A percentile compares a stretch with the other conserved stretches of the same genome.
phyloP scores from a whole-genome alignment of 1,140 invertebrate species.

The Homarus americanus region DNA sequence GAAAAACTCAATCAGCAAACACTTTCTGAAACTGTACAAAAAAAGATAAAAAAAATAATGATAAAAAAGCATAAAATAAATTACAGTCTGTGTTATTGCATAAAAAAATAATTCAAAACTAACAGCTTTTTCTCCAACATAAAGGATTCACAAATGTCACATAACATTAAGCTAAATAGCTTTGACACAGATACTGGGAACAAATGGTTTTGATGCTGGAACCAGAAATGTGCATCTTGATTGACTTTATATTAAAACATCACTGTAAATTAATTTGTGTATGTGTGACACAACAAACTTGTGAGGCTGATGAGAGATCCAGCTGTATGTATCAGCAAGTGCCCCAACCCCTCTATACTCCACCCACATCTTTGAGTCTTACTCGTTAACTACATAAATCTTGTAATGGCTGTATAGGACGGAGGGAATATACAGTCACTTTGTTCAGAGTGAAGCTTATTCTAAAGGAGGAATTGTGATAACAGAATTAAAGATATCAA shows the following conservation, averaged over 20 bases:
- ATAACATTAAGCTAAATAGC: slow-evolving; percentile 13
- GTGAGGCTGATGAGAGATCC: slow-evolving; percentile 13
- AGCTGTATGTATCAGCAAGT: slow-evolving; percentile 8
- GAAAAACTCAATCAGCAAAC: neutral
- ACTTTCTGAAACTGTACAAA: neutral
- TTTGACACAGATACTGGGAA: slow-evolving; percentile 25
- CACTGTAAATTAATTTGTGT: slow-evolving; percentile 38
- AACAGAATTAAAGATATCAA: neutral
- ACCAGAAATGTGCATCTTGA: slow-evolving; percentile 43
- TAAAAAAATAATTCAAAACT: neutral
- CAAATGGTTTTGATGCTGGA: slow-evolving; percentile 36
- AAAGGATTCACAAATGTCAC: neutral
- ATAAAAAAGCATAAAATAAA: too few relatives aligned
- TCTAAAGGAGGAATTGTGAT: neutral
- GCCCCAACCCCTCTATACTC: neutral
- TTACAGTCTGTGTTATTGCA: slow-evolving; percentile 3
- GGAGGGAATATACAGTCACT: neutral
- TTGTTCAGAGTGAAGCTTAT: neutral
- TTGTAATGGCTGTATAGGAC: neutral
- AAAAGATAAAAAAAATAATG: neutral
- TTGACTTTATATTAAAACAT: slow-evolving; percentile 20
- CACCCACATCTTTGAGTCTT: neutral
- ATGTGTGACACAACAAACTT: slow-evolving; percentile 10
- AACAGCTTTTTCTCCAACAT: neutral
- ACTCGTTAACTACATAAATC: neutral